phyloP scores from a whole-genome alignment of 1,140 invertebrate genomes.

The Drosophila nasuta region DNA sequence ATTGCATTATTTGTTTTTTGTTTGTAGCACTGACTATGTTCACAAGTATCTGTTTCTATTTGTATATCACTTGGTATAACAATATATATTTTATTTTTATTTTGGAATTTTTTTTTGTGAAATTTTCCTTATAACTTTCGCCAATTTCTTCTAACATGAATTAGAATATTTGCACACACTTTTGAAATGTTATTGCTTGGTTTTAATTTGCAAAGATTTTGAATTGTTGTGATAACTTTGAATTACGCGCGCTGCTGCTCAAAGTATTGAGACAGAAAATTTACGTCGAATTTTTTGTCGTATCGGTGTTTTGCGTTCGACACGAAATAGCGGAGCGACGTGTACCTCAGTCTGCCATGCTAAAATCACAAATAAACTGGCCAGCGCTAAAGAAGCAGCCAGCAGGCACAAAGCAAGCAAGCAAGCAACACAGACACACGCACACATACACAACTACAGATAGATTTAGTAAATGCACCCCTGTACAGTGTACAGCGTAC shows the following conservation, averaged over 20 bases:
- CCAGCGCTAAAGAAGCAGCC: constrained; percentile 75
- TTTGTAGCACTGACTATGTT: constrained; percentile 13
- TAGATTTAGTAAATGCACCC: constrained; percentile 63
- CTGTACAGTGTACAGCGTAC: constrained; percentile 55
- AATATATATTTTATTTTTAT: neutral
- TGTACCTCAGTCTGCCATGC: constrained; percentile 77
- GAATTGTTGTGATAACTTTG: constrained; percentile 64
- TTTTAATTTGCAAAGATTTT: constrained; percentile 22
- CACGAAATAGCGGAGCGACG: constrained; percentile 65
- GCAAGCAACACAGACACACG: constrained; percentile 14
- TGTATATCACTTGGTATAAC: constrained; percentile 29
- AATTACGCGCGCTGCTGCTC: constrained; percentile 73
- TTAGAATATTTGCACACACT: constrained; percentile 27
- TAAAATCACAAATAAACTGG: constrained; percentile 84
- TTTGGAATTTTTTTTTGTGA: neutral
- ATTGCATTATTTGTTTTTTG: constrained; percentile 53
- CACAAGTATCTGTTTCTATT: constrained; percentile 9
- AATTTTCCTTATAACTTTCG: constrained; percentile 29
- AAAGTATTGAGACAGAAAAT: constrained; percentile 46
- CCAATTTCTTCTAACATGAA: constrained; percentile 18
- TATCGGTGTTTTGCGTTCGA: constrained; percentile 60
- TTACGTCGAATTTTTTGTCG: constrained; percentile 71
- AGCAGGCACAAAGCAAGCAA: constrained; percentile 67
- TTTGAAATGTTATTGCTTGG: constrained; percentile 37
- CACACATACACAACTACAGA: constrained; percentile 17